Conservation (phyloP, 2,113 vertebrate genomes). For the Menidia beryllina region DNA sequence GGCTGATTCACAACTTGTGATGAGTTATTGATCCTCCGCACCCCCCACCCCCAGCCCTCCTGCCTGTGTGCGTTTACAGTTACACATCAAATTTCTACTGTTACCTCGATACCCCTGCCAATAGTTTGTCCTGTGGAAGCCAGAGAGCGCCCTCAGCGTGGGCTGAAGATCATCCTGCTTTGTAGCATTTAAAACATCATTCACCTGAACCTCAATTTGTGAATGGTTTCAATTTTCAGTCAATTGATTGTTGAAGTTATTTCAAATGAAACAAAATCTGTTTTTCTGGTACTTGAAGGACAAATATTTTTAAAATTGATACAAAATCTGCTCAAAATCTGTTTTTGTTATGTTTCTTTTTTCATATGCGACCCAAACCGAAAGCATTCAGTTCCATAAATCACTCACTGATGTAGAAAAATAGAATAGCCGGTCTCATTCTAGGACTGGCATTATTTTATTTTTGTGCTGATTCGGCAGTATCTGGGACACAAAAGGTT, state of each 20-base stretch:
- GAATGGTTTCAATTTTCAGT: background rate
- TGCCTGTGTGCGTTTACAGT: slow-evolving; percentile 58
- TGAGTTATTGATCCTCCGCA: slow-evolving; percentile 81
- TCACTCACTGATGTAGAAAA: background rate
- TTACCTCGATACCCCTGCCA: slow-evolving; percentile 27
- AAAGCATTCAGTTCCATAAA: too few species aligned
- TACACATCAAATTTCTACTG: slow-evolving; percentile 58
- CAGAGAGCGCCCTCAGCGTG: background rate
- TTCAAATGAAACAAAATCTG: background rate
- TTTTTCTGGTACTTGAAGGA: background rate
- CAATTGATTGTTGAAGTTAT: slow-evolving; percentile 8
- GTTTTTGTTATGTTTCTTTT: background rate
- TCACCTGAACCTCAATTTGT: background rate
- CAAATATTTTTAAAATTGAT: background rate
- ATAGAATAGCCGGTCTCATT: background rate
- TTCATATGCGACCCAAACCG: too few species aligned
- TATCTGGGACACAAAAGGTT: slow-evolving; percentile 7
- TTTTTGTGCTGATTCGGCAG: slow-evolving; percentile 7
- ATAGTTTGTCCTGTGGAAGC: slow-evolving; percentile 17
- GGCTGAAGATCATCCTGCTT: slow-evolving; percentile 4
- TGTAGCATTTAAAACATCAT: background rate
- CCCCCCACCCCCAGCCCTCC: background rate
- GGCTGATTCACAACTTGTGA: slow-evolving; percentile 79
- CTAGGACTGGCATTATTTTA: background rate
- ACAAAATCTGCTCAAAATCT: background rate